phyloP scores from a whole-genome alignment of 2,113 vertebrate species.

The Myotis davidii region DNA sequence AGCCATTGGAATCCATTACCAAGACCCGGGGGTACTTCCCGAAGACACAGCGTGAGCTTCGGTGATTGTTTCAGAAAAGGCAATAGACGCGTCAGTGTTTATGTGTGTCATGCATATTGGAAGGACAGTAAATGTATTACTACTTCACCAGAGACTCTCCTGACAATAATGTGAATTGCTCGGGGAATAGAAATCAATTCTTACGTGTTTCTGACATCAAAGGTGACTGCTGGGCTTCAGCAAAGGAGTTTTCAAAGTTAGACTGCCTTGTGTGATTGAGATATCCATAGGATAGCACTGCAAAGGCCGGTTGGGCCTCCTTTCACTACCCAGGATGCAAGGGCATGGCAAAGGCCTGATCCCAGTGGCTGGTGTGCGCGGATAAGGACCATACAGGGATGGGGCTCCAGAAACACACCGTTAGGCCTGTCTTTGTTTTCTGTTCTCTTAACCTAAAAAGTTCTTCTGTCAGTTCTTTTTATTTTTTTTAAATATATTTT shows the following conservation, averaged over 20 bases:
- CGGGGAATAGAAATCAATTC: constrained; percentile 66
- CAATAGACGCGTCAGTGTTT: constrained; percentile 56
- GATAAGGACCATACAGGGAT: background rate
- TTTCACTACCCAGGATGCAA: background rate
- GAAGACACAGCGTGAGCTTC: constrained; percentile 31
- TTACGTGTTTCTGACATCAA: constrained; percentile 66
- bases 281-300: constrained; percentile 32
- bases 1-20: constrained; percentile 53
- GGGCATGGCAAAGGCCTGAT: background rate
- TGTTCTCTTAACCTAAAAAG: background rate
- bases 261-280: constrained; percentile 56
- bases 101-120: constrained; percentile 37
- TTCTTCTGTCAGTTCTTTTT: background rate
- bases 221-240: constrained; percentile 58
- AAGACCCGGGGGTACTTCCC: constrained; percentile 37
- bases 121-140: constrained; percentile 69
- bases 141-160: constrained; percentile 42
- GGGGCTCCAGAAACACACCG: background rate
- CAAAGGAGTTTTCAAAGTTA: constrained; percentile 47
- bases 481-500: too few species aligned
- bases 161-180: constrained; percentile 71
- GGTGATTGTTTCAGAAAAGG: constrained; percentile 64
- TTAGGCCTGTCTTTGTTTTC: background rate
- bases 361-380: background rate
- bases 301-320: background rate